Evolutionary conservation across 2,888 invertebrate genomes (phyloP).

Genomic region (Luperina nickerlii): DNA sequence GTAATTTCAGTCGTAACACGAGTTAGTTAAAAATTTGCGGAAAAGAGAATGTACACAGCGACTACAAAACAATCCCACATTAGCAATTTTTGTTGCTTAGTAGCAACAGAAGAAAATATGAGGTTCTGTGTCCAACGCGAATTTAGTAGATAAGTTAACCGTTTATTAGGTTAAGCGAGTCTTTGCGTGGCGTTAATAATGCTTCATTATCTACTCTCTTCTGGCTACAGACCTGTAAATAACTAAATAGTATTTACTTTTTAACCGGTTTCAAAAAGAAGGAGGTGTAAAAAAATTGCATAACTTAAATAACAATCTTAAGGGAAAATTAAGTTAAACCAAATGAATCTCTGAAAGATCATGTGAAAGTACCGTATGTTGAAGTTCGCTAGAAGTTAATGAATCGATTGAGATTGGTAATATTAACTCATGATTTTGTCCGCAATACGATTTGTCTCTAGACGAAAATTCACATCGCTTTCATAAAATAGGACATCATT

Average conservation of each 20-base stretch:
- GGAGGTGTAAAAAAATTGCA: not conserved
- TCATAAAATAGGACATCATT: constrained; percentile 11
- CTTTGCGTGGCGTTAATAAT: not conserved
- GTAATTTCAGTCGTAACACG: not conserved
- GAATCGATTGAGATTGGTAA: not conserved
- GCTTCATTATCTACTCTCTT: not conserved
- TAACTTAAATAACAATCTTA: not conserved
- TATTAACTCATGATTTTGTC: not conserved
- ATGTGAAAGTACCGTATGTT: constrained; percentile 10
- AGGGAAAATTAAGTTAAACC: not conserved
- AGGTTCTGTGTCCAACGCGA: not conserved
- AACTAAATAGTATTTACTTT: not conserved
- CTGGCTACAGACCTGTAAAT: not conserved
- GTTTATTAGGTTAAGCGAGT: not conserved
- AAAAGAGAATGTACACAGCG: not conserved
- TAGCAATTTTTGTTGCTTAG: not conserved
- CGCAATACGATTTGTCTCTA: not conserved
- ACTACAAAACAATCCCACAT: not conserved
- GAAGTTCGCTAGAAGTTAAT: not conserved
- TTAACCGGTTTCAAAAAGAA: not conserved
- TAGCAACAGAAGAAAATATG: not conserved
- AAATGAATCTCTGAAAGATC: not conserved
- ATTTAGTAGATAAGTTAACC: not conserved
- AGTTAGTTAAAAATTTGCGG: not conserved
- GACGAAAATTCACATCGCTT: constrained; percentile 5